Evolutionary conservation across 2,888 invertebrate species (phyloP).

Genomic region (Latheticus oryzae): DNA sequence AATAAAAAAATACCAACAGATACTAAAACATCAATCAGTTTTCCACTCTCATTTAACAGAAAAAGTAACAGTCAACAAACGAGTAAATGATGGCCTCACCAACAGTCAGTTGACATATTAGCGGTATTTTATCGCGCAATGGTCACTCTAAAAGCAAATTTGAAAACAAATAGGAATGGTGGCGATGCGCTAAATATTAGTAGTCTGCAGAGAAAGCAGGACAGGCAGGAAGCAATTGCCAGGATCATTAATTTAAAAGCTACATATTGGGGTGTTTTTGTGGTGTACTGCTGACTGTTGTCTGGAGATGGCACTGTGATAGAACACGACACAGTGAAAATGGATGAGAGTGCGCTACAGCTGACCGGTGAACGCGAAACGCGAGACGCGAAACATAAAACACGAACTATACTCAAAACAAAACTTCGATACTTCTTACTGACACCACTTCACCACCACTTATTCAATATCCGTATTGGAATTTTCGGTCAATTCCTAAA

Average conservation of each 20-base stretch:
- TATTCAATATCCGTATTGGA: conserved; percentile 51
- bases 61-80: conserved; percentile 61
- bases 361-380: conserved; percentile 52
- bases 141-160: conserved; percentile 62
- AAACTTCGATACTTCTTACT: neutral
- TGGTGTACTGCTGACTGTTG: conserved; percentile 66
- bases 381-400: conserved; percentile 30
- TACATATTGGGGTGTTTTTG: conserved; percentile 67
- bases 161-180: conserved; percentile 64
- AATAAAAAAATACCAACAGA: conserved; percentile 28
- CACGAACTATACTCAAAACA: conserved; percentile 9
- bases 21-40: conserved; percentile 37
- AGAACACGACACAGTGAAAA: conserved; percentile 65
- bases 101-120: conserved; percentile 61
- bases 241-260: conserved; percentile 66
- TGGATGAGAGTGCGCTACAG: conserved; percentile 60
- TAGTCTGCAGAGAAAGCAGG: conserved; percentile 58
- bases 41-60: conserved; percentile 52
- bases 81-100: conserved; percentile 62
- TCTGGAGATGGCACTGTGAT: conserved; percentile 67
- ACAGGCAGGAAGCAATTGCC: conserved; percentile 64
- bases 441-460: conserved; percentile 12
- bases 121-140: conserved; percentile 61
- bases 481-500: conserved; percentile 56
- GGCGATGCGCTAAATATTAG: conserved; percentile 60